Evolutionary conservation across 2,797 vertebrate species (phyloP).

Genomic region (Clarias platycephalus): DNA sequence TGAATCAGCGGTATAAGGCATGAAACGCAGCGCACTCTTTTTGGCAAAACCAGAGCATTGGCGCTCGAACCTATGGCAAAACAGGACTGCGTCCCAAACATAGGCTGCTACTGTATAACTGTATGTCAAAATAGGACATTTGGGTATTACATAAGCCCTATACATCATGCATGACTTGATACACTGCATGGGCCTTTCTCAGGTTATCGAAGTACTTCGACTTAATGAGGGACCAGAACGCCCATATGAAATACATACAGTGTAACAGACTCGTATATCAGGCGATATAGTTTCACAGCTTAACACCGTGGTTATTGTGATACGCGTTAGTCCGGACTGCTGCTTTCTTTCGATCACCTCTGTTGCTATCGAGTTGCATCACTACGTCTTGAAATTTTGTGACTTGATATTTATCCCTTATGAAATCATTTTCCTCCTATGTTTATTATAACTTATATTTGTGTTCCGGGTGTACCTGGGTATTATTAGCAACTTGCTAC

Average conservation of each 20-base stretch:
- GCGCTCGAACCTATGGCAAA: neutral
- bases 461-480: neutral
- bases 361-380: constrained; percentile 39
- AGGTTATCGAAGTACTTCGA: neutral
- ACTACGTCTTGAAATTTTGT: constrained; percentile 24
- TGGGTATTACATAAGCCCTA: neutral
- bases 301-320: neutral
- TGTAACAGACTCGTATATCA: no score
- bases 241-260: neutral
- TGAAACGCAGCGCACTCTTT: neutral
- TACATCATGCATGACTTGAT: neutral
- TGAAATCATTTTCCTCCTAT: neutral
- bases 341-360: constrained; percentile 26
- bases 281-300: neutral
- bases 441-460: neutral
- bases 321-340: neutral
- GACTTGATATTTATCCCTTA: constrained; percentile 24
- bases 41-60: neutral
- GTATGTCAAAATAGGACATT: neutral
- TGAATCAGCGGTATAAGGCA: neutral
- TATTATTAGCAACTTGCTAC: neutral
- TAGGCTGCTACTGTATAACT: neutral
- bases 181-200: neutral
- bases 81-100: neutral
- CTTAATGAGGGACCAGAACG: neutral